Base-by-base conservation (phyloP, 2,113 vertebrate genomes). In the Micromys minutus region DNA sequence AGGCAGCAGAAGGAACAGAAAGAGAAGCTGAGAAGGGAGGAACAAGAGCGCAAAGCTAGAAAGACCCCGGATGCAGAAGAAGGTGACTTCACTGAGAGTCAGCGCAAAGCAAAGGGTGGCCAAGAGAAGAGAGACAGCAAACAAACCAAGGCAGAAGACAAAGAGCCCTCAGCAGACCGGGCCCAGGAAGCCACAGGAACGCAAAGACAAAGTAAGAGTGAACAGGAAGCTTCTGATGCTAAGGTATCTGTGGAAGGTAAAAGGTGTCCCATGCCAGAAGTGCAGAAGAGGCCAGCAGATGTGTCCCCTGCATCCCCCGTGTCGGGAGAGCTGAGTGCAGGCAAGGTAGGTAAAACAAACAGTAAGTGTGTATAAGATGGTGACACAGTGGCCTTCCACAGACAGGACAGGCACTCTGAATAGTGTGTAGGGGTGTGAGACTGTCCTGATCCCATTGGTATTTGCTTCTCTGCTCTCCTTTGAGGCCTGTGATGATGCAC, bases 171-270 rank as follows among this genome's bases (percentile, higher is more conserved):
- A 96, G 97, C 96, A 45, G 95, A 96, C 93, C 88, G 88, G 42
- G 89, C n/a, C 91, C 97, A 96, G 97, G 98, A 98, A 90, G 50
- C 92, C n/a, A 39, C 52, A 24, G 98, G 98, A 91, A 36, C 95
- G 22, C 98, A 98, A 97, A 98, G 97, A 87, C 96, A 98, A 95
- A 98, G 90, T 89, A 98, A 96, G 97, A 97, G 85, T 65, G 98
- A 98, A 52, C 69, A 77, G 19, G 98, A 98, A 93, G 98, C 57
- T 42, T 55, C 31, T 0, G 95, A 98, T 93, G 95, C 95, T 69
- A 99, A 98, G 97, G 98, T 98, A 69, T 96, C 92, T 36, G 31
- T 91, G 39, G 97, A 98, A 22, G 99, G 99, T 45, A 97, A 97
- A 29, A 97, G 93, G 57, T 91, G 89, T 90, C 96, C 95, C 52